Percentiles rank a stretch among this genome's conserved stretches.
phyloP scores from a whole-genome alignment of 2,888 invertebrate genomes.

The Hylaea fasciaria region DNA sequence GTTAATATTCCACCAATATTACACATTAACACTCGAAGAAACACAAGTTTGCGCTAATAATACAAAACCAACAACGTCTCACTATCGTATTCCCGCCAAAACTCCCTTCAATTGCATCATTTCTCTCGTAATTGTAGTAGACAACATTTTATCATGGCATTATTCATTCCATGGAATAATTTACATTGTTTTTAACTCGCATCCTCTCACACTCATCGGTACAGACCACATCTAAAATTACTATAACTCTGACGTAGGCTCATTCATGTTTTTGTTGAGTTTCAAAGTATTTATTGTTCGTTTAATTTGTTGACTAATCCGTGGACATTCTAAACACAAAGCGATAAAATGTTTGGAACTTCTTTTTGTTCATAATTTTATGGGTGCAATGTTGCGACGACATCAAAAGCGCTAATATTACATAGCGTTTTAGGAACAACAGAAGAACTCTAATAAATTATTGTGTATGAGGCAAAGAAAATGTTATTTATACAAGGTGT shows the following conservation, averaged over 20 bases:
- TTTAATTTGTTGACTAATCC: slow-evolving; percentile 1
- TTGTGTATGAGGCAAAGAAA: too few species aligned
- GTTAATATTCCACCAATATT: too few species aligned
- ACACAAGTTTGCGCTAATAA: too few species aligned
- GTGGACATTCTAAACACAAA: neutral
- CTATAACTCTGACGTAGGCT: slow-evolving; percentile 23
- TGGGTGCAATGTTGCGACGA: too few species aligned
- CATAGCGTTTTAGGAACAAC: too few species aligned
- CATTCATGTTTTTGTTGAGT: slow-evolving; percentile 22
- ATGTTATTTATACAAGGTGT: too few species aligned
- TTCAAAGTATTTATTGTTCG: neutral
- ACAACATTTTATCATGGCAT: slow-evolving; percentile 1
- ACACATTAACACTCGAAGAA: too few species aligned
- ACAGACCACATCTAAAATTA: slow-evolving; percentile 17
- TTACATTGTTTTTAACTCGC: neutral
- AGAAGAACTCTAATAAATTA: too few species aligned
- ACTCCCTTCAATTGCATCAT: slow-evolving; percentile 8
- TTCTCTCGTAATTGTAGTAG: slow-evolving; percentile 7
- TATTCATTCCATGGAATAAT: slow-evolving; percentile 9
- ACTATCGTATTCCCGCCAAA: too few species aligned
- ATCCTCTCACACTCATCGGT: slow-evolving; percentile 1
- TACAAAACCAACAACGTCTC: too few species aligned
- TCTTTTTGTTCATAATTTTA: too few species aligned
- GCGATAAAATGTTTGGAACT: neutral
- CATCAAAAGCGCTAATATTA: too few species aligned